Conservation (phyloP, 2,113 vertebrate genomes). For the Tupaia tana region DNA sequence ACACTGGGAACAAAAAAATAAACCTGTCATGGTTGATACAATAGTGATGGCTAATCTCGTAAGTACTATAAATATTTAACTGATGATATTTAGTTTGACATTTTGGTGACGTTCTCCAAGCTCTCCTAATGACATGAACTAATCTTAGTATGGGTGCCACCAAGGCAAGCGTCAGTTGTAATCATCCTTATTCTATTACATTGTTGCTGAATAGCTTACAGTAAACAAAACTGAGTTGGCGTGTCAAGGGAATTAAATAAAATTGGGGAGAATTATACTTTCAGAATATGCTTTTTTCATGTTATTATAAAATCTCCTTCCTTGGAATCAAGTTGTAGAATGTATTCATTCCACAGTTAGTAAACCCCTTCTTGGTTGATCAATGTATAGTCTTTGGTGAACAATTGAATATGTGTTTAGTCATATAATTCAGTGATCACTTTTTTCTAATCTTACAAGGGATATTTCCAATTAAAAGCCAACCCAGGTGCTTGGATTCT, state of each 20-base stretch:
- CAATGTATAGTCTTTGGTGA: background rate
- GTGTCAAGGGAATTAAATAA: background rate
- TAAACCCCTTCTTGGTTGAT: background rate
- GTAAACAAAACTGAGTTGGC: constrained; percentile 16
- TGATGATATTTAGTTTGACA: background rate
- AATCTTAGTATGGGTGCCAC: background rate
- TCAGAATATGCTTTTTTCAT: background rate
- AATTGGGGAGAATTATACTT: background rate
- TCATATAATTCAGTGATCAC: background rate
- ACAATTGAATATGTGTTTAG: background rate
- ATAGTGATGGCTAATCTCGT: constrained; percentile 99
- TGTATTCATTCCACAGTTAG: background rate
- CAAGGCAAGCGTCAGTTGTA: background rate
- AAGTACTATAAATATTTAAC: constrained; percentile 74
- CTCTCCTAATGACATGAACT: constrained; percentile 28
- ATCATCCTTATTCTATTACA: background rate
- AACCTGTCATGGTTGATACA: constrained; percentile 93
- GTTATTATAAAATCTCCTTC: background rate
- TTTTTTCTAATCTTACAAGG: constrained; percentile 85
- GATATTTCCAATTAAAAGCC: constrained; percentile 99
- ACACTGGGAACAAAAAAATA: constrained; percentile 93
- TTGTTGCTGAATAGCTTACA: background rate
- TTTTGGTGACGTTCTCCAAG: background rate
- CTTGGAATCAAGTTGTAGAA: constrained; percentile 47
- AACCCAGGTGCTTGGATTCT: constrained; percentile 96